Conservation (phyloP, 2,797 vertebrate genomes). For the Rhadinocentrus ornatus region DNA sequence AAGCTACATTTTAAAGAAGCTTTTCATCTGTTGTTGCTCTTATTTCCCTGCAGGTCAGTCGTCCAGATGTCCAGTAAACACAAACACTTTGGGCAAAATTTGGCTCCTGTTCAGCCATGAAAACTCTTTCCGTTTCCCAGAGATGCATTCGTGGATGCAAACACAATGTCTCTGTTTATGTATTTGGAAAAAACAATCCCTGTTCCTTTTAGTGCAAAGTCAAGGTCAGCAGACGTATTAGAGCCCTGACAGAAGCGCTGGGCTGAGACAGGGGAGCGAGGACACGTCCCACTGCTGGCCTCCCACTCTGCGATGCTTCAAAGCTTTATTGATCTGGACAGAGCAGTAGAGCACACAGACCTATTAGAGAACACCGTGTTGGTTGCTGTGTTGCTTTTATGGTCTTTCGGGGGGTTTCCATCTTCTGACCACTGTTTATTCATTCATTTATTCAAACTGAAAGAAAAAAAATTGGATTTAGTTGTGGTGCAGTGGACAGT, state of each 20-base stretch:
- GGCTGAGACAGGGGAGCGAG: conserved; percentile 21
- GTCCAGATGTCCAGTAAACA: not conserved
- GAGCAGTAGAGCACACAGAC: conserved; percentile 31
- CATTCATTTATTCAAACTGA: too few species aligned
- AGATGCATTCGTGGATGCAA: not conserved
- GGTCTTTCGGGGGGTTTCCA: conserved; percentile 2
- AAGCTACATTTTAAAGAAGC: not conserved
- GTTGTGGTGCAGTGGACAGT: too few species aligned
- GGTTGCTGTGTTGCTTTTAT: not conserved
- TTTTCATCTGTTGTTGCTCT: not conserved
- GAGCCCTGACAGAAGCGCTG: conserved; percentile 18
- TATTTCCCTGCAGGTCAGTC: not conserved
- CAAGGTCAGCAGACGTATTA: conserved; percentile 46
- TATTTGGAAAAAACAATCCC: not conserved
- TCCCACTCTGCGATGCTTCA: conserved; percentile 18
- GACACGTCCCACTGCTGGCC: conserved; percentile 32
- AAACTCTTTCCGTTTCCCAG: not conserved
- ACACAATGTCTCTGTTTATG: conserved; percentile 4
- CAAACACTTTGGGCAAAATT: not conserved
- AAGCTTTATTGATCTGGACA: conserved; percentile 51
- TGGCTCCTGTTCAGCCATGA: too few species aligned
- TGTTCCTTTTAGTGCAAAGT: conserved; percentile 12
- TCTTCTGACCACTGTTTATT: not conserved
- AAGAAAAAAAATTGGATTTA: too few species aligned
- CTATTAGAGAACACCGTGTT: conserved; percentile 5